Evolutionary conservation across 2,797 vertebrate genomes (phyloP).

Genomic region (Manis pentadactyla): DNA sequence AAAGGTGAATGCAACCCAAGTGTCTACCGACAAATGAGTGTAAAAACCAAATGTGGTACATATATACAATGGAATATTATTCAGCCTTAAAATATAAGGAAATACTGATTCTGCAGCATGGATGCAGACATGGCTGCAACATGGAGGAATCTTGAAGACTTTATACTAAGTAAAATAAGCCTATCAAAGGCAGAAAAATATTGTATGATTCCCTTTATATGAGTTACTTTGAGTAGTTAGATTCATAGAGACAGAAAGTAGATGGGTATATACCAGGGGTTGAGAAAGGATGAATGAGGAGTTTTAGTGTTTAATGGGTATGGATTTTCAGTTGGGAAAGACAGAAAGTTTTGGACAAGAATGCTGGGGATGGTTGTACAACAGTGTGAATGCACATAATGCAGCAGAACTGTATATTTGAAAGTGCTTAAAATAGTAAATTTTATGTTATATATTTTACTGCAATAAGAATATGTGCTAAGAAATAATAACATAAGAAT

Average conservation of each 20-base stretch:
- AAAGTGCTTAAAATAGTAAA: background rate
- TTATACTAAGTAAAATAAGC: constrained; percentile 22
- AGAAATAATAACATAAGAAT: constrained; percentile 2
- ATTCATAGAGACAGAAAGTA: background rate
- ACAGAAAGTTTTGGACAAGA: background rate
- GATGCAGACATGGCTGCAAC: background rate
- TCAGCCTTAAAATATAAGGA: background rate
- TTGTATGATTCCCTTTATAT: background rate
- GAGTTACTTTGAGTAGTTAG: background rate
- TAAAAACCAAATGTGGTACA: background rate
- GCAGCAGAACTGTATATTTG: background rate
- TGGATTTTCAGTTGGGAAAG: background rate
- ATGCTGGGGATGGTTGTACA: background rate
- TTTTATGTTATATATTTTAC: constrained; percentile 49
- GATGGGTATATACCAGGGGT: background rate
- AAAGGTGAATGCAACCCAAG: background rate
- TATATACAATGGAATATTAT: background rate
- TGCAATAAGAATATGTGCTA: background rate
- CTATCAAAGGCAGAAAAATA: constrained; percentile 4
- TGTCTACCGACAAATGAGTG: background rate
- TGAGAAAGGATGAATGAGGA: background rate
- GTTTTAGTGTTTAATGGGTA: background rate
- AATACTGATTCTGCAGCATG: background rate
- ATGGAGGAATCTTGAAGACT: background rate
- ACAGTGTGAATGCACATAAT: background rate